Base-by-base conservation (phyloP, 2,113 vertebrate species). In the Datnioides undecimradiatus region DNA sequence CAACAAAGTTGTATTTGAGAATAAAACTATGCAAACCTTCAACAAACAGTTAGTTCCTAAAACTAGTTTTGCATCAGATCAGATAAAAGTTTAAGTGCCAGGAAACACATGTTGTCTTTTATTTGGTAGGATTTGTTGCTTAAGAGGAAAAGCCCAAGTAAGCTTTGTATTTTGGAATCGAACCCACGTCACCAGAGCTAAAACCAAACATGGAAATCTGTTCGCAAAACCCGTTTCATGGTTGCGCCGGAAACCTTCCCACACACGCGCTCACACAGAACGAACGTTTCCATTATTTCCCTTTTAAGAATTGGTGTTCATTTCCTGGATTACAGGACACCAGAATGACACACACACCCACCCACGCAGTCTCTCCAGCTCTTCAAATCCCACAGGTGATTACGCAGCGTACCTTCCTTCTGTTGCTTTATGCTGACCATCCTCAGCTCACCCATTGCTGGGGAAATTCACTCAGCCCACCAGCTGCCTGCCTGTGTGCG, bases 361-460 rank as follows among this genome's bases (percentile, higher is more conserved):
- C n/a, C n/a, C 29, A 59, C 67, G 21, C 69, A 43, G 19, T 21
- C 38, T 57, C 40, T 49, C 55, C 14, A 17, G 38, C 59, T 70
- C 72, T 73, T 63, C 27, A 36, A 38, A 41, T 74, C 86, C 79
- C 86, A 81, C 68, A 81, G 75, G 80, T 82, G 59, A 90, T 91
- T 78, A 76, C 9, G 5, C 3, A 29, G 48, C n/a, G 25, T 43
- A 69, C 51, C 80, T 57, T 27, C 82, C 72, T 57, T 66, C 65
- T 67, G 78, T 67, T 73, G 57, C 49, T 82, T 84, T 54, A 51
- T 25, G 72, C 73, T 80, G 79, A 79, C 87, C 81, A n/a, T 73
- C 72, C 67, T 41, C 49, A 52, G 63, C 54, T 79, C 78, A 49
- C 65, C 59, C 76, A 88, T 72, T 36, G 65, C 78, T 54, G 58